These are phyloP conservation scores for Lagorchestes hirsutus DNA, from an alignment of 2,797 vertebrate genomes.

Conservation along the genomic window DNA sequence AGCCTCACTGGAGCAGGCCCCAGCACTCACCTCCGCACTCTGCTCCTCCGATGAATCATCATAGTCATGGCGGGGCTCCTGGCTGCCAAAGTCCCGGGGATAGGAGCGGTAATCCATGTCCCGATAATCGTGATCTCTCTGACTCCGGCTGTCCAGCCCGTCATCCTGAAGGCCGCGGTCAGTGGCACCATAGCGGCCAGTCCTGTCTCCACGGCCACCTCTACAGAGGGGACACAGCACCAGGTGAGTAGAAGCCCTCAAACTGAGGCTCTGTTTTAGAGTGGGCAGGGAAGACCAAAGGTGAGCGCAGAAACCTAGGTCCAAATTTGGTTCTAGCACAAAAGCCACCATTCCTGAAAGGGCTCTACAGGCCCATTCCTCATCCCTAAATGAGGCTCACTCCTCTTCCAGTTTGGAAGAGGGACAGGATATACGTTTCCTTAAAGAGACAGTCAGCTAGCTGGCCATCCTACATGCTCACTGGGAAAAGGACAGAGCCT, in stretches of 20 bases:
- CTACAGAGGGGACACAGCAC: constrained; percentile 77
- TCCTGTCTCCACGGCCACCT: constrained; percentile 91
- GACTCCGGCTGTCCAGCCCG: constrained; percentile 78
- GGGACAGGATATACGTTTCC: neutral
- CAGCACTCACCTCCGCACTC: constrained; percentile 79
- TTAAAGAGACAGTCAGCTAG: neutral
- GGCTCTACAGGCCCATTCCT: neutral
- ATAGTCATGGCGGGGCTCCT: constrained; percentile 83
- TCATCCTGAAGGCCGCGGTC: constrained; percentile 79
- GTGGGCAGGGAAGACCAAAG: neutral
- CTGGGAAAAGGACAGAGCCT: neutral
- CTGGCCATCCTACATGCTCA: neutral
- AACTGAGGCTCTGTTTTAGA: neutral
- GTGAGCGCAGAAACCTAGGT: neutral
- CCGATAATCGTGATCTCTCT: constrained; percentile 91
- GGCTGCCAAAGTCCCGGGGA: constrained; percentile 88
- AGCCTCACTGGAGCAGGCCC: neutral
- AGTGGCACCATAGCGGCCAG: constrained; percentile 91
- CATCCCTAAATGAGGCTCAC: neutral
- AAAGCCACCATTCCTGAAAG: neutral
- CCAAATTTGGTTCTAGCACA: neutral
- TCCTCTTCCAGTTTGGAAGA: neutral
- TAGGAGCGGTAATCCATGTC: constrained; percentile 92
- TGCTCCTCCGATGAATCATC: constrained; percentile 82
- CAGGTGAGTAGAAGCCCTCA: constrained; percentile 24